A percentile compares a stretch with the other conserved stretches of the same genome.
Conservation (phyloP, 2,888 invertebrate species). For the Ophion ventricosus region DNA sequence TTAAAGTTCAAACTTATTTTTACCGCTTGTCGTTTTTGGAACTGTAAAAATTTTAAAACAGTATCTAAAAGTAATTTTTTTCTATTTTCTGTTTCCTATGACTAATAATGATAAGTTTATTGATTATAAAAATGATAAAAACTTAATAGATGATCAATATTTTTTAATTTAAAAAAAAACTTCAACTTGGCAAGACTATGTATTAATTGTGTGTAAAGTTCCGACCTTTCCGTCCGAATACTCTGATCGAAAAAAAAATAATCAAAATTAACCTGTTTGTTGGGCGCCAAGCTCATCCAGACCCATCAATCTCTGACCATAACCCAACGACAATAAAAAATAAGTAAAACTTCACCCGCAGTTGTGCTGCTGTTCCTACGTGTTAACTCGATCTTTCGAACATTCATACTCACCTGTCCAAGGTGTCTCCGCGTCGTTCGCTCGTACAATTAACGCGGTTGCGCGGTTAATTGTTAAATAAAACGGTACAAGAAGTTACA, state of each 20-base stretch:
- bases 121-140: not conserved
- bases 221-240: not conserved
- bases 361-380: too few species aligned
- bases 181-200: not conserved
- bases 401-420: not conserved
- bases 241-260: not conserved
- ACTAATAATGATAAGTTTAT: not conserved
- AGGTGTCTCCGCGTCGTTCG: not conserved
- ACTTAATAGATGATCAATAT: not conserved
- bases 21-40: too few species aligned
- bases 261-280: not conserved
- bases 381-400: not conserved
- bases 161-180: not conserved
- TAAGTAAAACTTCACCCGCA: not conserved
- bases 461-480: constrained; percentile 1
- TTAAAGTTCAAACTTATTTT: too few species aligned
- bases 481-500: constrained; percentile 13
- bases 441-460: not conserved
- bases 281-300: too few species aligned
- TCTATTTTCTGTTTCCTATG: too few species aligned
- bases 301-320: not conserved
- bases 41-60: too few species aligned
- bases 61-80: too few species aligned
- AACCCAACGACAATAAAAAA: not conserved
- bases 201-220: not conserved